These are phyloP conservation scores for Dasysyrphus albostriatus DNA, from an alignment of 2,888 invertebrate species.

Conservation along the genomic window DNA sequence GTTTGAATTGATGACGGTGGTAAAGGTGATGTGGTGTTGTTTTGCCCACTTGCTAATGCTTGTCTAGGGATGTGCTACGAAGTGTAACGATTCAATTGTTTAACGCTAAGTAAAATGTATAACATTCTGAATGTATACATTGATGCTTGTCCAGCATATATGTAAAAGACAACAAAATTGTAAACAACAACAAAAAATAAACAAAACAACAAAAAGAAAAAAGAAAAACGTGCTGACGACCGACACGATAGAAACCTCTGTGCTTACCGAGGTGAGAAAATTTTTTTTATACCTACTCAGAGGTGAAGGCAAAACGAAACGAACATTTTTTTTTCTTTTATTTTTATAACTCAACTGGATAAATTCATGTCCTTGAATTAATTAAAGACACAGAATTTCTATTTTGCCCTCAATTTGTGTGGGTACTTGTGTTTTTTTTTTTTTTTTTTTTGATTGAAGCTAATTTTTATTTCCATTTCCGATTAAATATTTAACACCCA, in stretches of 20 bases:
- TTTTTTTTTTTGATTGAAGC: not conserved
- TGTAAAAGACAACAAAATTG: conserved; percentile 3
- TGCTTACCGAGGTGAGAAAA: conserved; percentile 64
- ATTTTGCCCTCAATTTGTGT: conserved; percentile 59
- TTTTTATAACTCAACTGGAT: conserved; percentile 12
- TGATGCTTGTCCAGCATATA: conserved; percentile 12
- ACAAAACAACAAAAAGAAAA: not conserved
- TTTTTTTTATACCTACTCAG: not conserved
- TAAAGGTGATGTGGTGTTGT: conserved; percentile 24
- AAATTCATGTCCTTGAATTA: conserved; percentile 72
- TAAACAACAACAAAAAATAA: not conserved
- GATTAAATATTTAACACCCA: conserved; percentile 47
- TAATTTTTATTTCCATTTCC: conserved; percentile 62
- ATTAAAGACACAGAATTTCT: conserved; percentile 65
- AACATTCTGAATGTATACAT: conserved; percentile 8
- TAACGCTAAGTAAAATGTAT: conserved; percentile 60
- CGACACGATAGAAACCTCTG: conserved; percentile 39
- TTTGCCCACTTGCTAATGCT: not conserved
- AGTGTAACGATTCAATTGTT: conserved; percentile 71
- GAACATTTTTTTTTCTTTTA: not conserved
- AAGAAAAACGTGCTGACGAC: conserved; percentile 27
- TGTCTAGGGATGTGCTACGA: conserved; percentile 45
- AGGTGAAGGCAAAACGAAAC: conserved; percentile 46
- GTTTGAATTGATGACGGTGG: conserved; percentile 59
- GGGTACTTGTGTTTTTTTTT: conserved; percentile 25